These are phyloP conservation scores for Maylandia zebra DNA, from an alignment of 2,113 vertebrate species.

Conservation along the genomic window DNA sequence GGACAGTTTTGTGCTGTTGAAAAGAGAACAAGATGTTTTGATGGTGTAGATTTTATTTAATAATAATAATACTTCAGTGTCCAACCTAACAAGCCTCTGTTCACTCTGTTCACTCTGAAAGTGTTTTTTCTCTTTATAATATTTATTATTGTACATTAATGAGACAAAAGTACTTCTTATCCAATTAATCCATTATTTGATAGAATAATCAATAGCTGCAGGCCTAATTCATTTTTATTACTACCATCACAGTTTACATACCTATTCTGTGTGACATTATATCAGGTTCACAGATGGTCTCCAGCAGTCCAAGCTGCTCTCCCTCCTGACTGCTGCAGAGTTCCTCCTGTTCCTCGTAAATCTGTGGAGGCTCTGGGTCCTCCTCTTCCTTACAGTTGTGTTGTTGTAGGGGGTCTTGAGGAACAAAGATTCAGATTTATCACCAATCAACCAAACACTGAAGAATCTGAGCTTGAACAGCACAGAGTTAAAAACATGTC, in stretches of 20 bases:
- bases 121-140: neutral
- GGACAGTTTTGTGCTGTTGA: neutral
- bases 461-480: neutral
- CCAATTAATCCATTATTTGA: neutral
- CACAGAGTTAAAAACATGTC: too few relatives aligned
- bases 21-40: neutral
- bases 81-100: neutral
- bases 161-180: neutral
- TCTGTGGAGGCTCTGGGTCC: neutral
- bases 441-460: rapidly evolving
- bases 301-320: neutral
- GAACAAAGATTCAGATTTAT: neutral
- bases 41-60: neutral
- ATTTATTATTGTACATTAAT: neutral
- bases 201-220: neutral
- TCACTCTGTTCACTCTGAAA: neutral
- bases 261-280: rapidly evolving
- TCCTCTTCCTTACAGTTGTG: neutral
- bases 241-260: neutral
- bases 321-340: neutral
- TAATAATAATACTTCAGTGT: neutral
- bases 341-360: neutral
- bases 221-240: neutral
- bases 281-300: neutral
- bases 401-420: neutral